phyloP scores from a whole-genome alignment of 2,113 vertebrate genomes.

The Orcinus orca region DNA sequence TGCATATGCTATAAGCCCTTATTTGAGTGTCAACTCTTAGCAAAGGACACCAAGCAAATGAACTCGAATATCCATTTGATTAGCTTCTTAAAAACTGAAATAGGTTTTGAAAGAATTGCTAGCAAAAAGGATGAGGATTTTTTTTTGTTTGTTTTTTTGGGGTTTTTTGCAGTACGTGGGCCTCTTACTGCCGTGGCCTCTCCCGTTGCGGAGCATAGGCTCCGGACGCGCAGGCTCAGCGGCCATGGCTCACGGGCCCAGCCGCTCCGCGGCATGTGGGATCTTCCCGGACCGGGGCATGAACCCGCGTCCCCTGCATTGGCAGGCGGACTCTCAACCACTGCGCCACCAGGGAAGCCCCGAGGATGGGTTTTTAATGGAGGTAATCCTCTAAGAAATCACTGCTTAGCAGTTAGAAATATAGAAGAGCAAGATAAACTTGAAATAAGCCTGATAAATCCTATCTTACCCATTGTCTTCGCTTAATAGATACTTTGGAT shows the following conservation, averaged over 20 bases:
- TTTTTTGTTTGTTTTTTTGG: no score
- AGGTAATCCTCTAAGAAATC: conserved; percentile 82
- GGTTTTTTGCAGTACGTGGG: no score
- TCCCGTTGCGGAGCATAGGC: no score
- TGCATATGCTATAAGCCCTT: not conserved
- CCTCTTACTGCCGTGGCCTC: no score
- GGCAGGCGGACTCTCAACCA: no score
- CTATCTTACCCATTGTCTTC: conserved; percentile 66
- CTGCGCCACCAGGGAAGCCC: no score
- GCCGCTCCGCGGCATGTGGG: no score
- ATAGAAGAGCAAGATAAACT: conserved; percentile 76
- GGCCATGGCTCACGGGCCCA: no score
- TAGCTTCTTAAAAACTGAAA: conserved; percentile 73
- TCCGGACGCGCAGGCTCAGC: no score
- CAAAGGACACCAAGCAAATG: conserved; percentile 72
- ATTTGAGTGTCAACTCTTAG: conserved; percentile 52
- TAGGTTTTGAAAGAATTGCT: conserved; percentile 76
- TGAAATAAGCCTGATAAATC: conserved; percentile 78
- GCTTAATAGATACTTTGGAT: conserved; percentile 37
- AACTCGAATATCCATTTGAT: conserved; percentile 70
- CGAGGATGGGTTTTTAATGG: conserved; percentile 75
- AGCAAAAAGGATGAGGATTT: conserved; percentile 72
- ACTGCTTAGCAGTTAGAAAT: conserved; percentile 72
- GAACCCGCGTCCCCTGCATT: no score
- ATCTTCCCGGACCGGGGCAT: no score